These are phyloP conservation scores for Sus scrofa DNA, from an alignment of 2,113 vertebrate genomes.

Conservation along the genomic window DNA sequence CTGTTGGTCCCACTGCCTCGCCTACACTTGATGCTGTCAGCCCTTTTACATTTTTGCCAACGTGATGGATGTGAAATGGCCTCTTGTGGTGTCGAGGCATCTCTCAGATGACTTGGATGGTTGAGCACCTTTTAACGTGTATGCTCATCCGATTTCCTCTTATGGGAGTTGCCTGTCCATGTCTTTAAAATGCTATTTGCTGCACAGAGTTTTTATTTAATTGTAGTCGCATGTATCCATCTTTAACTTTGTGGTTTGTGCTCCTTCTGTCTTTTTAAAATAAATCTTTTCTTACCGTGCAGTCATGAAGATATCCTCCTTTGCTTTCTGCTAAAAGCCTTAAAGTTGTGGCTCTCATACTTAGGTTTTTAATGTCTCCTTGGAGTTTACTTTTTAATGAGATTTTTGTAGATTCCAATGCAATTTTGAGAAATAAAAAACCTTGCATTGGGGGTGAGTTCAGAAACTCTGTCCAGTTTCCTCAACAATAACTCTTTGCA, in stretches of 20 bases:
- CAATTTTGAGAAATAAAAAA: background rate
- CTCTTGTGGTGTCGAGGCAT: background rate
- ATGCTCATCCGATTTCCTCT: background rate
- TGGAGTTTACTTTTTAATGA: slow-evolving; percentile 1
- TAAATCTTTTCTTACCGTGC: background rate
- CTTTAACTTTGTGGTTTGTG: background rate
- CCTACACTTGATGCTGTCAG: background rate
- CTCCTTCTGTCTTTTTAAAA: background rate
- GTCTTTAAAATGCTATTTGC: background rate
- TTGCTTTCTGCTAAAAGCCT: slow-evolving; percentile 41
- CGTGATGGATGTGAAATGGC: background rate
- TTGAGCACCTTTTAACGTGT: background rate
- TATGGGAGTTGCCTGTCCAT: background rate
- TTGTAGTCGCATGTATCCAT: background rate
- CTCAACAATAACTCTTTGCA: background rate
- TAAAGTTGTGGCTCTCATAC: slow-evolving; percentile 3
- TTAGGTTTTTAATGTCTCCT: background rate
- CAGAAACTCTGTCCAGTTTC: background rate
- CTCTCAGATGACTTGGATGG: background rate
- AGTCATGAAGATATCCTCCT: background rate
- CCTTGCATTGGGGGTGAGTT: background rate
- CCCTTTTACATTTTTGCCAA: background rate
- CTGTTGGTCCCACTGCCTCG: background rate
- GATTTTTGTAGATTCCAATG: background rate
- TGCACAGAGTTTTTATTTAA: slow-evolving; percentile 17